Evolutionary conservation across 2,888 invertebrate genomes (phyloP).

Genomic region (Lypha dubia): DNA sequence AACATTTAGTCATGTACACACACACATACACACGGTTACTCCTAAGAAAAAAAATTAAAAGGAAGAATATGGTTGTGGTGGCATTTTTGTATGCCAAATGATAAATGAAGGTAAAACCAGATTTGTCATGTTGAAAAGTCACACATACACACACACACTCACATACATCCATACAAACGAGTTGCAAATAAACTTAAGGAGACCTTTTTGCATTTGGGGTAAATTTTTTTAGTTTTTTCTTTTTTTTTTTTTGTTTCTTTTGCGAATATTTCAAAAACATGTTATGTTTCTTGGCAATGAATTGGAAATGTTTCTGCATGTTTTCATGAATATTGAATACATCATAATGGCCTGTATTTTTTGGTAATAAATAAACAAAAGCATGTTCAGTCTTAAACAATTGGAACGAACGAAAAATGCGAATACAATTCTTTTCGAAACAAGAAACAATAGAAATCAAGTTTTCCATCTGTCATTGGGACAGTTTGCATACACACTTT

Average conservation of each 20-base stretch:
- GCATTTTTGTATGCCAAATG: slow-evolving; percentile 42
- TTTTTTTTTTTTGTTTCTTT: not conserved
- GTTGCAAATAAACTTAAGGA: slow-evolving; percentile 7
- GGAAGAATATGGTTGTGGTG: slow-evolving; percentile 2
- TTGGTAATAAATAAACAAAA: slow-evolving; percentile 1
- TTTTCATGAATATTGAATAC: slow-evolving; percentile 2
- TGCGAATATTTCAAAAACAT: not conserved
- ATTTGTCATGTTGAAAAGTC: slow-evolving; percentile 68
- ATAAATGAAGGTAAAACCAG: slow-evolving; percentile 67
- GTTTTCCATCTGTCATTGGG: not conserved
- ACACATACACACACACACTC: no score
- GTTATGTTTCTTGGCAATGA: slow-evolving; percentile 7
- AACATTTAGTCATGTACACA: not conserved
- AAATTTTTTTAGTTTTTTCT: not conserved
- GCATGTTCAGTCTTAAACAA: not conserved
- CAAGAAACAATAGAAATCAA: not conserved
- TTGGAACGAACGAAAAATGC: not conserved
- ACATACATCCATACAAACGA: no score
- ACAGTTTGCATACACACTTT: no score
- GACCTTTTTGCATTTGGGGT: not conserved
- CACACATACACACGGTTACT: not conserved
- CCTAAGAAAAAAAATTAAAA: not conserved
- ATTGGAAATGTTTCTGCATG: slow-evolving; percentile 2
- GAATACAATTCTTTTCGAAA: not conserved
- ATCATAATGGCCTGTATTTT: not conserved